Evolutionary conservation across 1,140 invertebrate genomes (phyloP).

Genomic region (Anthonomus grandis): DNA sequence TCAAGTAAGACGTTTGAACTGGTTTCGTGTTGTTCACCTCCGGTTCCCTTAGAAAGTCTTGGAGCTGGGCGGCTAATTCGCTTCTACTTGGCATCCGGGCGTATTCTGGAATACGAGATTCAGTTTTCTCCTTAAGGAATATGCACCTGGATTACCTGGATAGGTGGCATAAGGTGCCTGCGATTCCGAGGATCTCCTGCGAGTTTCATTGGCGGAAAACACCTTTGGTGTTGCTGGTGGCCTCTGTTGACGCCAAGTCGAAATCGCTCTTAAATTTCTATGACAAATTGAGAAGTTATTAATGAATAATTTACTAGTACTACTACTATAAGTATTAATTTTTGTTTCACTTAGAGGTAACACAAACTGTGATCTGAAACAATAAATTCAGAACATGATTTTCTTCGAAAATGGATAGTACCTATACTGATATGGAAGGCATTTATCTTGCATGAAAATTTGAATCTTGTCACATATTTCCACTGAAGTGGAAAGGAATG

Average conservation of each 20-base stretch:
- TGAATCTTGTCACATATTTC: no score
- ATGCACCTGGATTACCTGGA: conserved; percentile 7
- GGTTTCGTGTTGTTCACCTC: conserved; percentile 8
- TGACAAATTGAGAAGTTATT: conserved; percentile 2
- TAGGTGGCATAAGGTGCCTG: conserved; percentile 25
- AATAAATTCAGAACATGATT: no score
- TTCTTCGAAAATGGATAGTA: no score
- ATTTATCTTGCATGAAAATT: no score
- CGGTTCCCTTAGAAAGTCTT: conserved; percentile 26
- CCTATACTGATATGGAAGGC: no score
- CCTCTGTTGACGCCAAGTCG: conserved; percentile 35
- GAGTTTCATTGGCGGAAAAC: conserved; percentile 5
- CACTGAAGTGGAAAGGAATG: no score
- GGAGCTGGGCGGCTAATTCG: conserved; percentile 32
- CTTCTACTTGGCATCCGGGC: conserved; percentile 32
- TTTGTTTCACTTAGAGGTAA: background rate
- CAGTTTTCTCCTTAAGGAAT: background rate
- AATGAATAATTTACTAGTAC: background rate
- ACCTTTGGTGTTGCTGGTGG: conserved; percentile 26
- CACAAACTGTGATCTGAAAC: no score
- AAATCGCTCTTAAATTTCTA: conserved; percentile 37
- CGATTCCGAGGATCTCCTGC: conserved; percentile 11
- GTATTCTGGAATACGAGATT: conserved; percentile 30
- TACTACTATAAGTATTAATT: no score
- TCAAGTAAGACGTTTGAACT: conserved; percentile 12